phyloP scores from a whole-genome alignment of 2,113 vertebrate species.

The Alectura lathami region DNA sequence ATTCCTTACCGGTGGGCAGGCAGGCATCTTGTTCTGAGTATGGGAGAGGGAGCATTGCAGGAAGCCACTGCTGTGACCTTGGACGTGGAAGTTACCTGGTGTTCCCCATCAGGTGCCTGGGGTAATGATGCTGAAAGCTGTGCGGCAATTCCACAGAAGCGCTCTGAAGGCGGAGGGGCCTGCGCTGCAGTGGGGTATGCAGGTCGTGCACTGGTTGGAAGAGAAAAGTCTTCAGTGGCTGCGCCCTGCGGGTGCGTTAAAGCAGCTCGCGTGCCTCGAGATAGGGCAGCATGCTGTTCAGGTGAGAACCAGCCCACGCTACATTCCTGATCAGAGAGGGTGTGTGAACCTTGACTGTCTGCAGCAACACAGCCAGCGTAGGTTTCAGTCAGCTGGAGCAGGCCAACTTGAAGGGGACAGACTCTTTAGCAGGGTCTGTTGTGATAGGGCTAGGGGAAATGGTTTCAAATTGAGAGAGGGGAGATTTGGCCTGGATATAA shows the following conservation, averaged over 20 bases:
- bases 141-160: neutral
- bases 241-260: neutral
- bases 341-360: neutral
- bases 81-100: too few species aligned
- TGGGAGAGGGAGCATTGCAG: neutral
- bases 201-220: neutral
- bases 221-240: neutral
- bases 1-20: too few species aligned
- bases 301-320: neutral
- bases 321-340: neutral
- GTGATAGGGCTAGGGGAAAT: too few species aligned
- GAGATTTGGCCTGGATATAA: too few species aligned
- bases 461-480: too few species aligned
- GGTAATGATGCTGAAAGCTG: too few species aligned
- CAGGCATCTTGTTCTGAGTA: neutral
- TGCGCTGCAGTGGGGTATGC: neutral
- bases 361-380: neutral
- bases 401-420: neutral
- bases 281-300: neutral
- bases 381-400: neutral
- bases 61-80: neutral
- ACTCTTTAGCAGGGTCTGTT: too few species aligned
- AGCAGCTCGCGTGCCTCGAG: neutral
- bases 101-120: too few species aligned
- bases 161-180: neutral